A percentile compares a stretch with the other conserved stretches of the same genome.
Evolutionary conservation across 2,888 invertebrate genomes (phyloP).

Genomic region (Ptychoptera albimana): DNA sequence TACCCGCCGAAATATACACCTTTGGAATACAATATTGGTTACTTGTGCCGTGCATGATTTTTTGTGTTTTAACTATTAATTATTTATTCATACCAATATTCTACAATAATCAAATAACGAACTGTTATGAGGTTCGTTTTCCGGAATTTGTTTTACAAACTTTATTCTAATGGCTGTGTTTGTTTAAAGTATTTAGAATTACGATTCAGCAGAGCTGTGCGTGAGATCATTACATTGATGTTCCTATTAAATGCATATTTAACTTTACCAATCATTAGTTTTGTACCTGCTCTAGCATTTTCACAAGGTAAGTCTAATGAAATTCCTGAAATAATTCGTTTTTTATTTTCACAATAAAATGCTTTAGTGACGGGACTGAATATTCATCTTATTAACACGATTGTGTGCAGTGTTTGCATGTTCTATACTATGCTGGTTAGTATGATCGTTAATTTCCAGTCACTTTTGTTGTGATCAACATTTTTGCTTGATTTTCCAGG

Average conservation of each 20-base stretch:
- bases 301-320: slow-evolving; percentile 25
- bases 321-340: too few relatives aligned
- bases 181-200: slow-evolving; percentile 24
- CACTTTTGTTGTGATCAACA: too few relatives aligned
- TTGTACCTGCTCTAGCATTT: slow-evolving; percentile 25
- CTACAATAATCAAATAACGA: slow-evolving; percentile 26
- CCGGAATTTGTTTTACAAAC: too few relatives aligned
- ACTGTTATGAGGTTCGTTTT: slow-evolving; percentile 23
- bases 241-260: slow-evolving; percentile 21
- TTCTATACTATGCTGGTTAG: slow-evolving; percentile 42
- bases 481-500: too few relatives aligned
- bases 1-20: slow-evolving; percentile 32
- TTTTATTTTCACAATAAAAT: too few relatives aligned
- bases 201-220: slow-evolving; percentile 21
- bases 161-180: too few relatives aligned
- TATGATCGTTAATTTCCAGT: slow-evolving; percentile 8
- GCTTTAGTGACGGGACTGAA: slow-evolving; percentile 38
- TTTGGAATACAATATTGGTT: slow-evolving; percentile 29
- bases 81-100: slow-evolving; percentile 30
- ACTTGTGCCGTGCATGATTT: slow-evolving; percentile 22
- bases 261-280: slow-evolving; percentile 24
- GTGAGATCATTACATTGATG: slow-evolving; percentile 20
- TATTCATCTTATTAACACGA: slow-evolving; percentile 35
- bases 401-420: slow-evolving; percentile 37
- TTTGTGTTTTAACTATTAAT: slow-evolving; percentile 17